These are phyloP conservation scores for Troides aeacus DNA, from an alignment of 2,888 invertebrate species.

Conservation along the genomic window DNA sequence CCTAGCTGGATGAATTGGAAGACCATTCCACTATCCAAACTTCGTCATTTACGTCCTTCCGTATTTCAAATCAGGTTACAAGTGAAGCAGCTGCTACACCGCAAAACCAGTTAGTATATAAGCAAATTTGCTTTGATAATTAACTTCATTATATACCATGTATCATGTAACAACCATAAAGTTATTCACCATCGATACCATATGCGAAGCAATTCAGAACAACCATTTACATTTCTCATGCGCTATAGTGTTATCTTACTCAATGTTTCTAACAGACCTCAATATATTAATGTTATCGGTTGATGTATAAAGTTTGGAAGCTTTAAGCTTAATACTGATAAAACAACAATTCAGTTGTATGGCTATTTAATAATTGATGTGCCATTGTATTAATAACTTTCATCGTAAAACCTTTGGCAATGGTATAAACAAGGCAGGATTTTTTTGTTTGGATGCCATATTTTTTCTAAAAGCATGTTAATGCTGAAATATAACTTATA, in stretches of 20 bases:
- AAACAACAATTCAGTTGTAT: constrained; percentile 9
- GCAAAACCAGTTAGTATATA: background rate
- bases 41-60: too few relatives aligned
- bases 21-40: too few relatives aligned
- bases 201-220: constrained; percentile 66
- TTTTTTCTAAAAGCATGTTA: too few relatives aligned
- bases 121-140: constrained; percentile 5
- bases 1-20: too few relatives aligned
- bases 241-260: constrained; percentile 57
- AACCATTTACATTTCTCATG: constrained; percentile 63
- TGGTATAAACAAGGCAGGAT: too few relatives aligned
- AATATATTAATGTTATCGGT: constrained; percentile 44
- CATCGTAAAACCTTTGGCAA: too few relatives aligned
- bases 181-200: constrained; percentile 46
- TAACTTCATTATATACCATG: constrained; percentile 22
- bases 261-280: constrained; percentile 46
- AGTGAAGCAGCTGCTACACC: too few relatives aligned
- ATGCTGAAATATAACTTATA: too few relatives aligned
- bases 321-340: constrained; percentile 24
- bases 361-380: background rate
- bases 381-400: background rate
- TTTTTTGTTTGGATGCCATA: too few relatives aligned
- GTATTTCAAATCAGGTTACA: too few relatives aligned
- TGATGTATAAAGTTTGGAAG: constrained; percentile 26
- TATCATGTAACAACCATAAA: constrained; percentile 23